Conservation (phyloP, 2,113 vertebrate genomes). For the Danio rerio region DNA sequence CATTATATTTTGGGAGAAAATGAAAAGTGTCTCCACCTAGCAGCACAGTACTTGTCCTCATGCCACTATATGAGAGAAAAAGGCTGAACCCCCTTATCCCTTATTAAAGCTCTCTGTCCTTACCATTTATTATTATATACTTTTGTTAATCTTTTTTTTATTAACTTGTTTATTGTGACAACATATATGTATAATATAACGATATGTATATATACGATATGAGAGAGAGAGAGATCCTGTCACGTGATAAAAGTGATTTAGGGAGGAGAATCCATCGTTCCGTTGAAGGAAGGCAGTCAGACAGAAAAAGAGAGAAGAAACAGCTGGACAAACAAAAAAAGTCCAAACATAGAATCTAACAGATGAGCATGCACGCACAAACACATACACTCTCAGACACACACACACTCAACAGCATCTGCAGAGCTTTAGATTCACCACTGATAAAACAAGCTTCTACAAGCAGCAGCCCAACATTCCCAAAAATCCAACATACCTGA, state of each 20-base stretch:
- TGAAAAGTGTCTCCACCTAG: too few relatives aligned
- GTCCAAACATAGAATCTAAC: constrained; percentile 13
- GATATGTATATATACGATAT: too few relatives aligned
- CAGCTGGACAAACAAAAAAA: constrained; percentile 20
- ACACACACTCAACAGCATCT: constrained; percentile 15
- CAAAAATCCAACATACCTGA: constrained; percentile 2
- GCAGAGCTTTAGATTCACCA: constrained; percentile 35
- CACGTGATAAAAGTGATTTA: not conserved
- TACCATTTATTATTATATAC: too few relatives aligned
- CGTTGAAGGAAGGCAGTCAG: not conserved
- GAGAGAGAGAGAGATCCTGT: too few relatives aligned
- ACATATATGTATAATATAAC: too few relatives aligned
- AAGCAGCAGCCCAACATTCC: constrained; percentile 33
- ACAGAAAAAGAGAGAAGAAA: constrained; percentile 7
- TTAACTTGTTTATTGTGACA: too few relatives aligned
- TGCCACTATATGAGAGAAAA: too few relatives aligned
- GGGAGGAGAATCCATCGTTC: not conserved
- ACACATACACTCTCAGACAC: not conserved
- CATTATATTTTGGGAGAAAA: too few relatives aligned
- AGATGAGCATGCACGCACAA: not conserved
- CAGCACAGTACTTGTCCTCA: too few relatives aligned
- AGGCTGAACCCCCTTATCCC: too few relatives aligned
- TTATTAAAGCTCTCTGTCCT: too few relatives aligned
- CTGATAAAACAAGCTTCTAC: constrained; percentile 38
- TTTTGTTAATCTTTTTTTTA: too few relatives aligned